Percentiles rank a stretch among this genome's conserved stretches.
These are phyloP conservation scores for Calyptommatus sinebrachiatus DNA, from an alignment of 2,113 vertebrate species.

Conservation along the genomic window DNA sequence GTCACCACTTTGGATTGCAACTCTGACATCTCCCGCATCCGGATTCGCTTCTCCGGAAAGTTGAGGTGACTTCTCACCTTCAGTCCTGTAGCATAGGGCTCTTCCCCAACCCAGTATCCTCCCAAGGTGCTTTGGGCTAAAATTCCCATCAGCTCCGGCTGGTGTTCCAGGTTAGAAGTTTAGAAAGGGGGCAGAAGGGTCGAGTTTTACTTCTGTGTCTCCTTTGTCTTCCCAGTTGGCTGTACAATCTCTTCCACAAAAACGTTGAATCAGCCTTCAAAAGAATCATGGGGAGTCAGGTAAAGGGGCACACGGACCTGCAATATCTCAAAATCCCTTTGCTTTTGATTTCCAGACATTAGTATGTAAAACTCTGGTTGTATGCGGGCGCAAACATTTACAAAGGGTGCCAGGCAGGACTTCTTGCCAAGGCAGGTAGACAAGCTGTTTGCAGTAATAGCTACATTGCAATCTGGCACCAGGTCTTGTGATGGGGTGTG, in stretches of 20 bases:
- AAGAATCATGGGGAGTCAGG: conserved; percentile 26
- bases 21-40: conserved; percentile 23
- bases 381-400: too few relatives aligned
- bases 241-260: conserved; percentile 34
- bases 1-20: conserved; percentile 33
- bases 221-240: conserved; percentile 26
- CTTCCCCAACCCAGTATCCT: neutral
- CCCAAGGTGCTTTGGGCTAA: neutral
- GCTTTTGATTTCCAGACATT: too few relatives aligned
- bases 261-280: conserved; percentile 26
- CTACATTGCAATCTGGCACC: conserved; percentile 57
- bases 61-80: conserved; percentile 29
- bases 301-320: neutral
- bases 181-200: too few relatives aligned
- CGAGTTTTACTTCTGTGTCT: too few relatives aligned
- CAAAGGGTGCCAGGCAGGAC: conserved; percentile 9
- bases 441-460: conserved; percentile 62
- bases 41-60: conserved; percentile 28
- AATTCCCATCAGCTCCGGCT: too few relatives aligned
- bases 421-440: conserved; percentile 25
- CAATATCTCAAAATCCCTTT: neutral
- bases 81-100: neutral
- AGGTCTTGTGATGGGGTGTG: conserved; percentile 33
- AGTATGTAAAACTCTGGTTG: too few relatives aligned
- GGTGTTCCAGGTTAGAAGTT: too few relatives aligned